phyloP scores from a whole-genome alignment of 2,113 vertebrate species.

The Ictalurus punctatus region DNA sequence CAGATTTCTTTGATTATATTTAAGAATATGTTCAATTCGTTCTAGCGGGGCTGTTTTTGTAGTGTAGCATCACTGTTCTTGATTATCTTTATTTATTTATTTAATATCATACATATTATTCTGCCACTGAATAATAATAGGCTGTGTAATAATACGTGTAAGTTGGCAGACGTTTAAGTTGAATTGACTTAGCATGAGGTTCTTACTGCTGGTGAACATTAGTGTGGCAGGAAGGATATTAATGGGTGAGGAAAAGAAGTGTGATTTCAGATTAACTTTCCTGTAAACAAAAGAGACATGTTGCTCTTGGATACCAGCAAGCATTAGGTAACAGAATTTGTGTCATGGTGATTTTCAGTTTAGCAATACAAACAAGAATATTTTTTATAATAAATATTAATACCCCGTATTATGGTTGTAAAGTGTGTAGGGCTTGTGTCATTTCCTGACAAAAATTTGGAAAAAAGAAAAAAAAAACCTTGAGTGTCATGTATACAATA shows the following conservation, averaged over 20 bases:
- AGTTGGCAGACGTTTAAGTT: not conserved
- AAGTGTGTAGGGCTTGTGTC: not conserved
- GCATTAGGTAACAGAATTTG: not conserved
- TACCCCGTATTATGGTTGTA: not conserved
- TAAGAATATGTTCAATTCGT: no score
- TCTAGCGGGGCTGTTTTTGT: no score
- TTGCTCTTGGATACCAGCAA: not conserved
- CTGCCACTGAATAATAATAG: not conserved
- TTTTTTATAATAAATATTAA: not conserved
- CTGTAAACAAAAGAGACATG: constrained; percentile 13
- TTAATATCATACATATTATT: not conserved
- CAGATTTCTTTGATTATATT: no score
- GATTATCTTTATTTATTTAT: not conserved
- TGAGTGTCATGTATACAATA: not conserved
- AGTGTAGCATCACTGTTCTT: not conserved
- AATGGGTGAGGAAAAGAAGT: constrained; percentile 42
- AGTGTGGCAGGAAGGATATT: constrained; percentile 20
- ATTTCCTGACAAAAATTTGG: no score
- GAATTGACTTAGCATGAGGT: not conserved
- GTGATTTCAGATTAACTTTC: constrained; percentile 56
- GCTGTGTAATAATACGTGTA: not conserved
- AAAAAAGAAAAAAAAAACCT: no score
- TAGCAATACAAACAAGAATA: not conserved
- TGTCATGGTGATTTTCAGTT: not conserved
- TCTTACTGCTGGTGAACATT: not conserved